These are phyloP conservation scores for Halisarca cf. caerulea DNA, from an alignment of 37 sponge, comb jelly and placozoan species.

Conservation along the genomic window DNA sequence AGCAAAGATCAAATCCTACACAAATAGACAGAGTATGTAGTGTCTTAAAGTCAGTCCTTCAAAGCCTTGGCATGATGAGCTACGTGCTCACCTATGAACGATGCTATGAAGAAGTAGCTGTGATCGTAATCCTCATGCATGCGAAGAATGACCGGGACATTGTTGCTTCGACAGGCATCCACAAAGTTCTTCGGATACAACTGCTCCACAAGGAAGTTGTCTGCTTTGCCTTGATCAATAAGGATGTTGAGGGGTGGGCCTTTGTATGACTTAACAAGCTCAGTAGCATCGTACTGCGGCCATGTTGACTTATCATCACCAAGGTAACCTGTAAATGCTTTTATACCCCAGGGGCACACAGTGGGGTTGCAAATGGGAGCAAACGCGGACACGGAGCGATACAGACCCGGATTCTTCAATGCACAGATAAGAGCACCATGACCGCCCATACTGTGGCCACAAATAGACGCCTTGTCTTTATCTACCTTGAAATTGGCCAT, in stretches of 20 bases:
- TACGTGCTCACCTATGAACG: constrained; percentile 93
- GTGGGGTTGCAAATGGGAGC: constrained; percentile 94
- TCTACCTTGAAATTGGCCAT: constrained; percentile 74
- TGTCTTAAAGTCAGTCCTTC: constrained; percentile 58
- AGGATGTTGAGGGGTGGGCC: constrained; percentile 83
- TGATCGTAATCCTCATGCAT: constrained; percentile 98
- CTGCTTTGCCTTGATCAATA: constrained; percentile 89
- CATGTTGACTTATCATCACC: constrained; percentile 74
- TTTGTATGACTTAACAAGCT: constrained; percentile 74
- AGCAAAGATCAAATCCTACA: neutral
- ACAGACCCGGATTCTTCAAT: constrained; percentile 91
- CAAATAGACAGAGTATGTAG: too few species aligned
- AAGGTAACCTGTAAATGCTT: constrained; percentile 91
- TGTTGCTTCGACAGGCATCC: constrained; percentile 49
- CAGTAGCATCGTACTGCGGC: constrained; percentile 91
- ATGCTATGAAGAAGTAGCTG: constrained; percentile 87
- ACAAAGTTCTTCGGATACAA: constrained; percentile 86
- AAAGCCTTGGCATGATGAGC: constrained; percentile 80
- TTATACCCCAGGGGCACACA: constrained; percentile 93
- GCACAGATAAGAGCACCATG: constrained; percentile 95
- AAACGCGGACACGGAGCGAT: constrained; percentile 89
- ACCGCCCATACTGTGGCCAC: constrained; percentile 99
- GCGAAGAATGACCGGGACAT: constrained; percentile 67
- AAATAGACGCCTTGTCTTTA: constrained; percentile 70
- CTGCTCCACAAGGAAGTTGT: constrained; percentile 68